These are phyloP conservation scores for Ormyrus rosae DNA, from an alignment of 2,888 invertebrate genomes.

Conservation along the genomic window DNA sequence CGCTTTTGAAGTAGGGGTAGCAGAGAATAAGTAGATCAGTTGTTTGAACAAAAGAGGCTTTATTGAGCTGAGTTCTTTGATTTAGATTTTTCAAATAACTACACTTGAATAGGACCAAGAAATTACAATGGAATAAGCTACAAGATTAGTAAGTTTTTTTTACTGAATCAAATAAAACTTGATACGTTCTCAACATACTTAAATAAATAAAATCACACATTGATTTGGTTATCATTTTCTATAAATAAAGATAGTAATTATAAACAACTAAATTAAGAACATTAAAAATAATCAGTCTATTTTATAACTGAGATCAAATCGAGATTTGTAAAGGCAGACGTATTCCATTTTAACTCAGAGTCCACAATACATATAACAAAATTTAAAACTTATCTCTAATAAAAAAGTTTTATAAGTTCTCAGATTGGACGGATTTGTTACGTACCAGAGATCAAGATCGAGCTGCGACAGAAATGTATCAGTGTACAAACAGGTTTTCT, in stretches of 20 bases:
- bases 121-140: constrained; percentile 37
- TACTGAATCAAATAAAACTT: too few species aligned
- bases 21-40: too few species aligned
- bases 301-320: constrained; percentile 32
- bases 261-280: not conserved
- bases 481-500: constrained; percentile 15
- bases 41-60: constrained; percentile 21
- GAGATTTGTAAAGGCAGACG: not conserved
- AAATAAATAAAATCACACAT: not conserved
- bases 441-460: constrained; percentile 1
- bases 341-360: constrained; percentile 32
- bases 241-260: not conserved
- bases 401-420: not conserved
- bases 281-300: constrained; percentile 41
- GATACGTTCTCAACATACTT: not conserved
- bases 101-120: not conserved
- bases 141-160: too few species aligned
- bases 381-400: constrained; percentile 11
- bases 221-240: too few species aligned
- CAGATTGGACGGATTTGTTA: constrained; percentile 61
- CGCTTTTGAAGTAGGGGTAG: too few species aligned
- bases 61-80: constrained; percentile 13
- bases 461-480: constrained; percentile 7
- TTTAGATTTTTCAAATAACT: constrained; percentile 12
- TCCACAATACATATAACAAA: constrained; percentile 17